phyloP scores from a whole-genome alignment of 2,888 invertebrate species.

The Strigamia transsilvanica region DNA sequence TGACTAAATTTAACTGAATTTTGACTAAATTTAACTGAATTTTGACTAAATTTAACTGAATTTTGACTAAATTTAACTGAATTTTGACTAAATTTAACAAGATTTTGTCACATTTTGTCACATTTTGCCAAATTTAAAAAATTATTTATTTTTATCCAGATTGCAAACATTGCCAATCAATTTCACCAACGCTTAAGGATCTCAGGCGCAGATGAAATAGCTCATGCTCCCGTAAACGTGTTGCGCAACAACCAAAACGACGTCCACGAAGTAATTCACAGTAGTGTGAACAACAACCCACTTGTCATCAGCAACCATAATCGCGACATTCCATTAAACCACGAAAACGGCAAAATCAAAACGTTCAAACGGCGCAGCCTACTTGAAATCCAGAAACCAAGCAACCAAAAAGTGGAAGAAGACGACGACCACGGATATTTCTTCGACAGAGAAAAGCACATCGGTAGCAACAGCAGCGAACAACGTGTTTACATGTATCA shows the following conservation, averaged over 20 bases:
- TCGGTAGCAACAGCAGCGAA: constrained; percentile 34
- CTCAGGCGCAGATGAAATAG: not conserved
- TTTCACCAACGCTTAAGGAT: not conserved
- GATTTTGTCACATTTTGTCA: no score
- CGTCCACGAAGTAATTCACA: not conserved
- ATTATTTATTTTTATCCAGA: not conserved
- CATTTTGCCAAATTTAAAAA: no score
- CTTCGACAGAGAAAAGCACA: constrained; percentile 52
- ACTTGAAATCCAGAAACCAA: not conserved
- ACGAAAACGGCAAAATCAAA: not conserved
- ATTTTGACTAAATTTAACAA: no score
- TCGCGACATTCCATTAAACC: not conserved
- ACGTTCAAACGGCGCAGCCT: not conserved
- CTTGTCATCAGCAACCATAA: not conserved
- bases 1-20: no score
- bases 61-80: no score
- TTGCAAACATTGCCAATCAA: not conserved
- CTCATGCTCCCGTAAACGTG: not conserved
- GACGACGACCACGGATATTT: constrained; percentile 50
- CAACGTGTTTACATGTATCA: constrained; percentile 46
- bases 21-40: no score
- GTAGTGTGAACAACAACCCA: not conserved
- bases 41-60: no score
- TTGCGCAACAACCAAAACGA: not conserved
- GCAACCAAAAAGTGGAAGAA: not conserved